Evolutionary conservation across 2,888 invertebrate genomes (phyloP).

Genomic region (Theretra japonica): DNA sequence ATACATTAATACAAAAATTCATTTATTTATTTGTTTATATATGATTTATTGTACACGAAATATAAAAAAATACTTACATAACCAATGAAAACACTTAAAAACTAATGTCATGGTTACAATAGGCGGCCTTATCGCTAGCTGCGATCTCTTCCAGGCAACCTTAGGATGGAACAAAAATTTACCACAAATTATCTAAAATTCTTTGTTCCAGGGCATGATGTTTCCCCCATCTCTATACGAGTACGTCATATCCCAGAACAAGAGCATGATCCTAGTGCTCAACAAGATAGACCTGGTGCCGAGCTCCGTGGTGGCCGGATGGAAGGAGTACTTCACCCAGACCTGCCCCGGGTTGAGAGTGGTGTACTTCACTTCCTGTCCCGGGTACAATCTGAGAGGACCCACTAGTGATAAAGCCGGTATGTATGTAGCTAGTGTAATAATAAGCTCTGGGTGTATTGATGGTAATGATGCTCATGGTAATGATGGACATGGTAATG

Average conservation of each 20-base stretch:
- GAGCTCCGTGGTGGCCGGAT: conserved; percentile 91
- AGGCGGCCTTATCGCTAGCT: too few species aligned
- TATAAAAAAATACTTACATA: too few species aligned
- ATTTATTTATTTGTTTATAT: too few species aligned
- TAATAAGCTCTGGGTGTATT: background rate
- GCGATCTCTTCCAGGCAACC: too few species aligned
- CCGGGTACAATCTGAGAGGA: conserved; percentile 88
- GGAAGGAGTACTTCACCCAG: conserved; percentile 91
- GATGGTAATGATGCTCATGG: background rate
- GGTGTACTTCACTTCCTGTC: conserved; percentile 93
- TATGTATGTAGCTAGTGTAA: conserved; percentile 43
- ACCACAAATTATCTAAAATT: conserved; percentile 12
- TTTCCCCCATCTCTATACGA: conserved; percentile 95
- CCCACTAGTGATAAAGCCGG: conserved; percentile 83
- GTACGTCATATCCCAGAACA: conserved; percentile 90
- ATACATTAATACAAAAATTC: too few species aligned
- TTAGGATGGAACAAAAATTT: too few species aligned
- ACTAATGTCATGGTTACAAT: too few species aligned
- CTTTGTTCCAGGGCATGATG: conserved; percentile 86
- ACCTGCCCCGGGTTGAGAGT: conserved; percentile 87
- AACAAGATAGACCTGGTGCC: conserved; percentile 97
- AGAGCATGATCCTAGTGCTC: conserved; percentile 93
- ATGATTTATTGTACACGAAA: too few species aligned
- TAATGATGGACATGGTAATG: background rate
- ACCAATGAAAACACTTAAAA: too few species aligned